Evolutionary conservation across 2,113 vertebrate species (phyloP), one percentile per base, ranked within the genome.

Genomic region (Amblyornis subalaris): DNA sequence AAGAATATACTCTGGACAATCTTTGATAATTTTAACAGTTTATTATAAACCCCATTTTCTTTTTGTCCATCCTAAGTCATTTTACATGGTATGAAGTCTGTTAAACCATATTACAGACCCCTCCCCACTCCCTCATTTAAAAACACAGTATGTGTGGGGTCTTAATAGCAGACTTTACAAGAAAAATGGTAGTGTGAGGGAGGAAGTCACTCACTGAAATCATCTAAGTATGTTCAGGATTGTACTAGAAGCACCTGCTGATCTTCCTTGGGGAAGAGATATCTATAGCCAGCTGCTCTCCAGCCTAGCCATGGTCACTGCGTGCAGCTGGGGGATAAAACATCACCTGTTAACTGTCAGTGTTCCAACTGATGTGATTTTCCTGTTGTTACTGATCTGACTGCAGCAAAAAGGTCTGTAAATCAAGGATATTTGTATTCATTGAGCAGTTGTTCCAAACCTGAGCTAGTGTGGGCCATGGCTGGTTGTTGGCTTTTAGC

Each of bases 51-150:
- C 31, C 8, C 0, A 1, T 80, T 66, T 85, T 82, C 3, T 22
- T 75, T 77, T 78, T 55, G n/a, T 40, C 33, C 16, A 36, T 40
- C 9, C 9, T 3, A n/a, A 50, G 7, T 84, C 2, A n/a, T 62
- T 74, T 53, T n/a, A 53, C 9, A 22, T 36, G 11, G 22, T 61
- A 36, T 6, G 8, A 61, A 45, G 6, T 19, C 31, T 75, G 31
- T 84, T 71, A 69, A 90, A 53, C 9, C 9, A 29, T 47, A 2
- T 67, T 10, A 16, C 7, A 35, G 19, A 40, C 13, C 9, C 5
- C 1, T n/a, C 7, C 20, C 6, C 3, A 5, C 5, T 3, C 14
- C 7, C 4, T 1, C 12, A 2, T 57, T 77, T 69, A 14, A 76
- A 73, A 54, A 4, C 17, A 33, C 16, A 25, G 10, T 31, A 18